Base-by-base conservation (phyloP, 35 echinoderm and acorn worm genomes). In the Ophiothrix spiculata region DNA sequence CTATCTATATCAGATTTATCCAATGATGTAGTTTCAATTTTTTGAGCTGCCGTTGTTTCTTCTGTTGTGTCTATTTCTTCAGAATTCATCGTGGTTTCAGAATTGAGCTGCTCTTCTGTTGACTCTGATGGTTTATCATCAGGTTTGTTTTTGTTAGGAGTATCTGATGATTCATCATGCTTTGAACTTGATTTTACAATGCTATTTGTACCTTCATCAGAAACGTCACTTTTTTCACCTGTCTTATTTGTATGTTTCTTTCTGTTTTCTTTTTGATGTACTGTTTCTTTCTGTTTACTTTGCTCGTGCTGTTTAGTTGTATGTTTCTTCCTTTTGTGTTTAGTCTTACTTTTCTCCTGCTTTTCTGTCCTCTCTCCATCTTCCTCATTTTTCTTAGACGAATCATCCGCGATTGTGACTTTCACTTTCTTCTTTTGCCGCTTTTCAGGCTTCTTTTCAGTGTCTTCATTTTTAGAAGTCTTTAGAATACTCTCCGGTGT, bases 301-400 rank as follows among this genome's bases (percentile, higher is more conserved):
- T 49, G 6, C 42, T 49, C 42, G 6, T 49, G 6, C 42, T 49
- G 42, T 49, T n/a, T n/a, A n/a, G 78, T 19, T 39, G 78, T 1
- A 29, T 23, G 1, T 36, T 80, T 29, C 38, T 82, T 19, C n/a
- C 34, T 3, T 28, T 14, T 54, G 76, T 39, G 33, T 33, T 11
- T 31, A 14, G 38, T 33, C 31, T 16, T 36, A 23, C 36, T 6
- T 82, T 82, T 77, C n/a, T 39, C 15, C n/a, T 39, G 54, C 4
- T 49, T 45, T 19, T 19, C 32, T 12, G 32, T 45, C 8, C 54
- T 25, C 12, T 83, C 38, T 37, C 38, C 75, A 45, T 89, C 80
- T 25, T 89, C 87, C 34, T 83, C 80, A 19, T 23, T n/a, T 39
- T 76, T 42, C 37, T 64, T 56, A 42, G 60, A 36, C 28, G 1